Conservation (phyloP, 2,888 invertebrate genomes). For the Apodemia zela region DNA sequence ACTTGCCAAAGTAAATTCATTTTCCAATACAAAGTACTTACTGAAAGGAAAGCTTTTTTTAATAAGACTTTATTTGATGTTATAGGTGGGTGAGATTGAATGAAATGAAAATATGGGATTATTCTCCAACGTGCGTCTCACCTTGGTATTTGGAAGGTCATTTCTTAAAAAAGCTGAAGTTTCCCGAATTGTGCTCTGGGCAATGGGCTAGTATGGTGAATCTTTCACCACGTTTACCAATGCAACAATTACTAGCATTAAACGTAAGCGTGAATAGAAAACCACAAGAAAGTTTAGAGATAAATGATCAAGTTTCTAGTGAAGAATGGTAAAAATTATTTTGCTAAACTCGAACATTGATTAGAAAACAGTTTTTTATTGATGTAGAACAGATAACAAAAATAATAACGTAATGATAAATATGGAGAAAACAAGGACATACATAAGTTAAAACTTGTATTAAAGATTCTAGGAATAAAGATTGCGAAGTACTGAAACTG, state of each 20-base stretch:
- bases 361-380: no score
- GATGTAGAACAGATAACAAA: no score
- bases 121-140: conserved; percentile 85
- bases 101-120: conserved; percentile 84
- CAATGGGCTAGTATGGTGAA: conserved; percentile 90
- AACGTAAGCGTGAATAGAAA: conserved; percentile 74
- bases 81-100: conserved; percentile 85
- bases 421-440: no score
- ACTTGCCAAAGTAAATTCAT: neutral
- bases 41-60: neutral
- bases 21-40: neutral
- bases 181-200: conserved; percentile 86
- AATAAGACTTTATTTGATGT: conserved; percentile 19
- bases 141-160: conserved; percentile 86
- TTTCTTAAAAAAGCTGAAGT: conserved; percentile 83
- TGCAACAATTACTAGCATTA: conserved; percentile 72
- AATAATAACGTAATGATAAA: no score
- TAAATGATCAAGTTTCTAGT: conserved; percentile 32
- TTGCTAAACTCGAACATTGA: neutral
- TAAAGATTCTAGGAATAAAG: no score
- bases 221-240: conserved; percentile 82
- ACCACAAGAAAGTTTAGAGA: conserved; percentile 72
- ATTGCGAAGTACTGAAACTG: no score
- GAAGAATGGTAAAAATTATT: conserved; percentile 27
- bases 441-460: no score